Evolutionary conservation across 2,797 vertebrate species (phyloP), one percentile per base, ranked within the genome.

Genomic region (Cirrhinus mrigala): DNA sequence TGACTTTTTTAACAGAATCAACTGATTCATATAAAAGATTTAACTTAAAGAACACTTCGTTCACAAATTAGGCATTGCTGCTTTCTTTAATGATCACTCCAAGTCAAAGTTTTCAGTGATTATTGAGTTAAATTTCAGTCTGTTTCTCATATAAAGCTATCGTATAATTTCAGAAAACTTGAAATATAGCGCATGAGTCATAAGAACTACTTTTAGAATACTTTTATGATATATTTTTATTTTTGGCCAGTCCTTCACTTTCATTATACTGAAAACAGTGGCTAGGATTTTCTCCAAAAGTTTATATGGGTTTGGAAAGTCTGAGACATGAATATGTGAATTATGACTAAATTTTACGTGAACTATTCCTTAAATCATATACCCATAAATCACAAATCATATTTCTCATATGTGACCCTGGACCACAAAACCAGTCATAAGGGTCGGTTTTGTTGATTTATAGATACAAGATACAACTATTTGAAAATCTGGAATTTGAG

Each of bases 311-410:
- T 56, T 76, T 56, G 74, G 11, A 54, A 76, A 56, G 20, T 18
- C 29, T 3, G 29, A 68, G 64, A 56, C 33, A 10, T 10, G 2
- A 44, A n/a, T n/a, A n/a, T n/a, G 33, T 78, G n/a, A 46, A 78
- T 78, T 24, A 44, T 78, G 8, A 24, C 22, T 3, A 2, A 27
- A 46, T 62, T 58, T 58, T 40, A 37, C 11, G 16, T 56, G 20
- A 76, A 56, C 74, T 3, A 76, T 76, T 76, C 29, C 33, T 37
- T 76, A 56, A 76, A 37, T n/a, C n/a, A n/a, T n/a, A n/a, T n/a
- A n/a, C n/a, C n/a, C n/a, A n/a, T n/a, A n/a, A n/a, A n/a, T n/a
- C n/a, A n/a, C 52, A n/a, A 58, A 66, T 29, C 29, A 20, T 9
- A 66, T 66, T 33, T 33, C 44, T 46, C 8, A 10, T 46, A 46